These are phyloP conservation scores for Parus major DNA, from an alignment of 2,113 vertebrate species.

Conservation along the genomic window DNA sequence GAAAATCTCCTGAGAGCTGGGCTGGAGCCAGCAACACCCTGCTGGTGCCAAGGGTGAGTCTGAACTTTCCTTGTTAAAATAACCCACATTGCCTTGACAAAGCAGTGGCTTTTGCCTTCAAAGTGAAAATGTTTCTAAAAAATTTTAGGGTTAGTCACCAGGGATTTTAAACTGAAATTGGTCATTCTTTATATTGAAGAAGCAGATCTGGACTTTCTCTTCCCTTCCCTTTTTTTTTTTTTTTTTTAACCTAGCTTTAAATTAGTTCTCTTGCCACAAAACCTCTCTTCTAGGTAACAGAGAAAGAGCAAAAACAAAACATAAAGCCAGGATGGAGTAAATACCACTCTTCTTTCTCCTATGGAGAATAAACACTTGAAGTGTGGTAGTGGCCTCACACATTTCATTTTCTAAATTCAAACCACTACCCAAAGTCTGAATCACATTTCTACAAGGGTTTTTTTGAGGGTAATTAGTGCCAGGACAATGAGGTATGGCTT, in stretches of 20 bases:
- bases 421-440: neutral
- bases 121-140: neutral
- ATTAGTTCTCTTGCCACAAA: neutral
- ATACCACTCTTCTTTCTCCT: neutral
- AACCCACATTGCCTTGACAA: neutral
- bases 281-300: neutral
- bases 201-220: neutral
- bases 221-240: neutral
- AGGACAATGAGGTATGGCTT: neutral
- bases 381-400: neutral
- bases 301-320: neutral
- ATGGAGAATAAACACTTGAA: neutral
- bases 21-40: neutral
- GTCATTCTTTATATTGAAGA: neutral
- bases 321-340: neutral
- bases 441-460: neutral
- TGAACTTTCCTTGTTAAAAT: neutral
- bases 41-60: neutral
- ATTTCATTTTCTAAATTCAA: neutral
- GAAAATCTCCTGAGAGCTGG: neutral
- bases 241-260: neutral
- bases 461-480: neutral
- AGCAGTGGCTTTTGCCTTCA: neutral
- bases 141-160: neutral
- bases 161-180: conserved; percentile 20